Evolutionary conservation across 2,888 invertebrate species (phyloP).

Genomic region (Volucella bombylans): DNA sequence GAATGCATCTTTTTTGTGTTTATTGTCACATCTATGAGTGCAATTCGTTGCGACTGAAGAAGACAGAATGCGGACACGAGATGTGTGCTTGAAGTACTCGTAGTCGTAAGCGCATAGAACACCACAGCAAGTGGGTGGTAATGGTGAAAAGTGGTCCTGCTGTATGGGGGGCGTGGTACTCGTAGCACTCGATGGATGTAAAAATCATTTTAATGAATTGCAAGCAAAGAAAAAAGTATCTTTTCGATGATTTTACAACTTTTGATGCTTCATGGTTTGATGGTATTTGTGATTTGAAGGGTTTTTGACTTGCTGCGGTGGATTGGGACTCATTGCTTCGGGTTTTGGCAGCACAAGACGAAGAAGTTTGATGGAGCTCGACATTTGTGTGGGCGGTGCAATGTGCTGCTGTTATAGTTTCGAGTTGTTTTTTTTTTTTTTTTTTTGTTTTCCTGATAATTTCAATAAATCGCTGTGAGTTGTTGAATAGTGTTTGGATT

Average conservation of each 20-base stretch:
- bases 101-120: background rate
- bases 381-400: constrained; percentile 22
- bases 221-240: constrained; percentile 9
- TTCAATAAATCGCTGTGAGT: constrained; percentile 1
- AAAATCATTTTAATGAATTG: constrained; percentile 49
- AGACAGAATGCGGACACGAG: constrained; percentile 57
- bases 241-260: constrained; percentile 12
- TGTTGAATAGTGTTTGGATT: constrained; percentile 18
- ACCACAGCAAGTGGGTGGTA: constrained; percentile 38
- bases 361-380: constrained; percentile 20
- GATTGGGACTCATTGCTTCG: constrained; percentile 40
- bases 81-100: constrained; percentile 9
- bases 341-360: background rate
- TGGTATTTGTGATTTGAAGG: constrained; percentile 55
- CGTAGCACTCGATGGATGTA: constrained; percentile 25
- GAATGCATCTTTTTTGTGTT: constrained; percentile 48
- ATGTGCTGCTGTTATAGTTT: background rate
- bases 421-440: background rate
- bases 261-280: constrained; percentile 49
- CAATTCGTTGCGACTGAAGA: constrained; percentile 46
- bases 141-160: background rate
- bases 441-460: too few species aligned
- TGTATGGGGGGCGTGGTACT: constrained; percentile 52
- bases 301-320: constrained; percentile 61
- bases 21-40: constrained; percentile 54